phyloP scores from a whole-genome alignment of 30 jellyfish, hydroid and myxozoan genomes.

The Aurelia coerulea region DNA sequence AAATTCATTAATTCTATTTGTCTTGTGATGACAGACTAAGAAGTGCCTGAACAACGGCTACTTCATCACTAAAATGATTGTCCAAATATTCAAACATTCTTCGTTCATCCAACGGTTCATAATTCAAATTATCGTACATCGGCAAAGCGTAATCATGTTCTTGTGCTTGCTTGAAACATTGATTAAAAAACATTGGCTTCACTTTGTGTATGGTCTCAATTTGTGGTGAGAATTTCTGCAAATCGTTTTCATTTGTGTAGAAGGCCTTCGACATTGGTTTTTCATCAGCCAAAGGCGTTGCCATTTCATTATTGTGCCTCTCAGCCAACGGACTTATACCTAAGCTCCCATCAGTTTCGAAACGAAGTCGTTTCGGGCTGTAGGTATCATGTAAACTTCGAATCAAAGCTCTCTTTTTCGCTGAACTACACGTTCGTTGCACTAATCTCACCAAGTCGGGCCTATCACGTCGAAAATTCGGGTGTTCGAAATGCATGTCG shows the following conservation, averaged over 20 bases:
- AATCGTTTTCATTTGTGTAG: neutral
- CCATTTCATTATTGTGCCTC: slow-evolving; percentile 45
- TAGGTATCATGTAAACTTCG: slow-evolving; percentile 42
- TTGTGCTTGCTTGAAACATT: slow-evolving; percentile 17
- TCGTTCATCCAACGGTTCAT: slow-evolving; percentile 68
- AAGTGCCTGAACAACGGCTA: slow-evolving; percentile 81
- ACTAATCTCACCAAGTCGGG: slow-evolving; percentile 95
- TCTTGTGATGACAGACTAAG: slow-evolving; percentile 62
- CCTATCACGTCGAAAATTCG: slow-evolving; percentile 94
- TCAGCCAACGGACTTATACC: slow-evolving; percentile 42
- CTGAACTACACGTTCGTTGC: slow-evolving; percentile 93
- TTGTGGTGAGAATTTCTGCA: neutral
- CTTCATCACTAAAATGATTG: slow-evolving; percentile 74
- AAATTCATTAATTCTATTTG: neutral
- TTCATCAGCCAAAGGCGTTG: slow-evolving; percentile 21
- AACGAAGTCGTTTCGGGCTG: slow-evolving; percentile 59
- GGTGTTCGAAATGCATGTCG: slow-evolving; percentile 98
- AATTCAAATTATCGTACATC: neutral
- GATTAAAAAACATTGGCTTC: neutral
- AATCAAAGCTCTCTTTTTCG: slow-evolving; percentile 43
- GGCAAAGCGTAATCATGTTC: slow-evolving; percentile 98
- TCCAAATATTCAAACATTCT: slow-evolving; percentile 69
- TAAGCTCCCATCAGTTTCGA: slow-evolving; percentile 23
- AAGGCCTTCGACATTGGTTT: neutral
- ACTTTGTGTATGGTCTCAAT: neutral